Evolutionary conservation across 1,140 invertebrate genomes (phyloP), one percentile per base, ranked within the genome.

Genomic region (Neodiprion pinetum): DNA sequence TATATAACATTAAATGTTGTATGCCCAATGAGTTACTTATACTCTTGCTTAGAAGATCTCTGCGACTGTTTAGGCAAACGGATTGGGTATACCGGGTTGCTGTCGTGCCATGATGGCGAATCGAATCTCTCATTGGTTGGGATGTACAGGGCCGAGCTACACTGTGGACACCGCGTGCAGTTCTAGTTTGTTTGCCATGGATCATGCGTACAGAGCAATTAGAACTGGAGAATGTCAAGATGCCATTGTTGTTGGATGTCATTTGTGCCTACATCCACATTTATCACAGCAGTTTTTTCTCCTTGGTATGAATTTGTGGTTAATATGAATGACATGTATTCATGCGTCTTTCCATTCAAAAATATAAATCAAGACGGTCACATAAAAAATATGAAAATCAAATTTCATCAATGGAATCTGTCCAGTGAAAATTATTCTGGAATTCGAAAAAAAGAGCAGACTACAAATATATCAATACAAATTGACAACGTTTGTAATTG

Each of bases 41-140:
- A 14, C 9, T 61, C n/a, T 61, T 17, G 50, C 1, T 53, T 53
- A 21, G 17, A 21, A 21, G 17, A 21, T 21, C 17, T 21, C 17
- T 53, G 10, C 50, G n/a, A 53, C 2, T 53, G 5, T 61, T 17
- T 17, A 88, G 88, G 82, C 86, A 1, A 84, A 85, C 70, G 88
- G 88, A 49, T 86, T 85, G 49, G 86, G 87, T 75, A 85, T 89
- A 17, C 86, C 84, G 17, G 92, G 92, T 48, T 97, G 96, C 87
- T 93, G 93, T 78, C 91, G 96, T 74, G 95, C 96, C 9, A 98
- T 98, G 96, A 91, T 98, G 85, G 94, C 96, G 1, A 97, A 98
- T 83, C 91, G 97, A 72, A 91, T 98, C 48, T 98, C 96, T 0
- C 94, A 94, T 75, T 92, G 90, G 85, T 80, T 95, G 11, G 93